Base-by-base conservation (phyloP, 2,888 invertebrate species). In the Oligia fasciuncula region DNA sequence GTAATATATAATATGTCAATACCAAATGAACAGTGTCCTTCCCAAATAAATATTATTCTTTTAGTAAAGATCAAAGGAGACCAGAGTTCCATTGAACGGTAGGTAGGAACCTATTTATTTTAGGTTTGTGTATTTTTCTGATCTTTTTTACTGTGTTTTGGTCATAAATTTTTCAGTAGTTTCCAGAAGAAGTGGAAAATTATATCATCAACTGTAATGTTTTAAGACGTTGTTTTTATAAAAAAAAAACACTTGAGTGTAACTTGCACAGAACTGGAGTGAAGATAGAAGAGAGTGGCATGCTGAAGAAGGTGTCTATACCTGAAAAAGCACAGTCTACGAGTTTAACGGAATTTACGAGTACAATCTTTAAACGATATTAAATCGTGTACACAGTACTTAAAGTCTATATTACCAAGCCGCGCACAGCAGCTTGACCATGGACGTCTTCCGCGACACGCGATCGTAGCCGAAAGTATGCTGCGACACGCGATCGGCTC, bases 41-140 rank as follows among this genome's bases (percentile, higher is more conserved):
- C 14, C 2, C 11, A 71, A 63, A 68, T 60, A 84, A 73, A 79
- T 65, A 60, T 63, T 79, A 46, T 79, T 79, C n/a, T 40, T 51
- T 60, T 54, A 71, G 29, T 49, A 60, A 79, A 74, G 71, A 74
- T 84, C 80, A 83, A 79, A 84, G 74, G 40, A 35, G 17, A 17
- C 29, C 46, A 19, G 49, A 40, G 63, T 72, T 79, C 23, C 14
- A 69, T 57, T 17, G n/a, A 65, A 69, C 19, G 35, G 23, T 43
- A n/a, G n/a, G 13, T 46, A 29, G 29, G 29, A 29, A n/a, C 54
- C 29, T 67, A 29, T 49, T 71, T 74, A 68, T 68, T 46, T 23
- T 70, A 49, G 13, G 23, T n/a, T 13, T 63, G 29, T 14, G 17
- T 11, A 14, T 49, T 71, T 71, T 23, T 23, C 8, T 70, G 14